Conservation (phyloP, 2,113 vertebrate genomes). For the Bombycilla garrulus region DNA sequence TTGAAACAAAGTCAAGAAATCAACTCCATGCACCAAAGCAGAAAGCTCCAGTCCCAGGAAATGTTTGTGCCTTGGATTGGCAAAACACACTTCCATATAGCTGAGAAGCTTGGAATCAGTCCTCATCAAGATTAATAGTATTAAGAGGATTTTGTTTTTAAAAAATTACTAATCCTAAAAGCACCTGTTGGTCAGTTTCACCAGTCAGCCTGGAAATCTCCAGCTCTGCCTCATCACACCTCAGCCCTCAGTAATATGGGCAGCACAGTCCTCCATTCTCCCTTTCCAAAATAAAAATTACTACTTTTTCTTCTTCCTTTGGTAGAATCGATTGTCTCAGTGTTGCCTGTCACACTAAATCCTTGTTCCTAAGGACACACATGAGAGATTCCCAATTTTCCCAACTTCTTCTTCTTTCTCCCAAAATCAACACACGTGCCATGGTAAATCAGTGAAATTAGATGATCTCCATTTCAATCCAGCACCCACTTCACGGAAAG, state of each 20-base stretch:
- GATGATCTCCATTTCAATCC: background rate
- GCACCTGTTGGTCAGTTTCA: background rate
- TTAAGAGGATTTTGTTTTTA: background rate
- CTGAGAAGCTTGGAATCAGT: background rate
- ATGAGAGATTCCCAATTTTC: fast-evolving
- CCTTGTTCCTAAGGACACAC: background rate
- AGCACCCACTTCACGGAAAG: background rate
- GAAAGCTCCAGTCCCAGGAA: background rate
- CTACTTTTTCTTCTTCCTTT: background rate
- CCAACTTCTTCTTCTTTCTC: background rate
- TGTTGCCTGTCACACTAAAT: background rate
- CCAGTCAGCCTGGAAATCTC: background rate
- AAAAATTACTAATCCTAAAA: background rate
- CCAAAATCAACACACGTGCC: background rate
- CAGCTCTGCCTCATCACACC: background rate
- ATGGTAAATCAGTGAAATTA: background rate
- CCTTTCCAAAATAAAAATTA: background rate
- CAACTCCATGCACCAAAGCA: background rate
- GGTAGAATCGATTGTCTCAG: no score
- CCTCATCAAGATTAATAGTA: background rate
- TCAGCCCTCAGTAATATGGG: background rate
- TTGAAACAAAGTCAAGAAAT: background rate
- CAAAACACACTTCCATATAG: background rate
- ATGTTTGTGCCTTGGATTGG: fast-evolving
- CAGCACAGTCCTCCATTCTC: background rate